These are phyloP conservation scores for Phalangium opilio DNA, from an alignment of 2,888 invertebrate genomes.

Conservation along the genomic window DNA sequence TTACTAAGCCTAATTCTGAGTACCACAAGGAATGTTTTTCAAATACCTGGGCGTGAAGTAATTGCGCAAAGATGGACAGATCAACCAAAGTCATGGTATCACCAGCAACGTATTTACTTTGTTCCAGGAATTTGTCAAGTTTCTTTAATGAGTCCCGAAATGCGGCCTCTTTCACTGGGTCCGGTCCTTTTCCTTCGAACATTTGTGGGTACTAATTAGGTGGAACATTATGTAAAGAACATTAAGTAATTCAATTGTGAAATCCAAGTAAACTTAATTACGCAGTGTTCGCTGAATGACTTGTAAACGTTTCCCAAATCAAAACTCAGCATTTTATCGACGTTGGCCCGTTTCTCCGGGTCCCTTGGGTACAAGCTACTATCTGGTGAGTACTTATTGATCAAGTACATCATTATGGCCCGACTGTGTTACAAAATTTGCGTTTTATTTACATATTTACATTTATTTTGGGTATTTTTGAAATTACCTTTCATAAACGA, in stretches of 20 bases:
- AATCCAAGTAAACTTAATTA: conserved; percentile 22
- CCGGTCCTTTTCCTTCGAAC: no score
- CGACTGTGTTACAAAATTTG: conserved; percentile 17
- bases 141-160: conserved; percentile 46
- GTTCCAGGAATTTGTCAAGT: conserved; percentile 53
- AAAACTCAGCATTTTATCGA: conserved; percentile 26
- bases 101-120: conserved; percentile 54
- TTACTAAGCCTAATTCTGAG: no score
- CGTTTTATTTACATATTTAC: not conserved
- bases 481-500: conserved; percentile 43
- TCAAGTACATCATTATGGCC: conserved; percentile 26
- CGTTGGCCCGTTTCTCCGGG: conserved; percentile 24
- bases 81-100: conserved; percentile 60
- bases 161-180: conserved; percentile 37
- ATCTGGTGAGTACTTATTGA: conserved; percentile 24
- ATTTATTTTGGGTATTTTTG: not conserved
- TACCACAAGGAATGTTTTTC: no score
- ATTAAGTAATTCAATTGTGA: no score
- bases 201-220: no score
- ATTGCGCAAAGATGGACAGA: conserved; percentile 43
- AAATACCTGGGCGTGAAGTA: no score
- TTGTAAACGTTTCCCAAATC: conserved; percentile 26
- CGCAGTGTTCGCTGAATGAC: conserved; percentile 26
- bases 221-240: no score
- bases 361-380: conserved; percentile 25